phyloP scores from a whole-genome alignment of 2,888 invertebrate genomes.

The Villa cingulata region DNA sequence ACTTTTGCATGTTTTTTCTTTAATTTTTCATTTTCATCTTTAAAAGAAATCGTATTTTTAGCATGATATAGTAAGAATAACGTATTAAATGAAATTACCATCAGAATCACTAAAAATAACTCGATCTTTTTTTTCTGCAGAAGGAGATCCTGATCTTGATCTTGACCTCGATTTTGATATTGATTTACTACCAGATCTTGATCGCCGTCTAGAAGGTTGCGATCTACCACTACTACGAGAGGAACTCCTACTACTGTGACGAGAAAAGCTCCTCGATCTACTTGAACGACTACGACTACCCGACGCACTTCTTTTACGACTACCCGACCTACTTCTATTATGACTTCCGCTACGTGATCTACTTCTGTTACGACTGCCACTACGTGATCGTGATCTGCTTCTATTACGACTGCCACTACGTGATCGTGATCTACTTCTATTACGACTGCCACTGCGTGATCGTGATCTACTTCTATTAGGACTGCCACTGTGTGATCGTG shows the following conservation, averaged over 20 bases:
- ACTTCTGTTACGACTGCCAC: conserved; percentile 18
- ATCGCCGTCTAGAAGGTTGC: conserved; percentile 2
- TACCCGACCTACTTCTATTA: no score
- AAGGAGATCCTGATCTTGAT: conserved; percentile 19
- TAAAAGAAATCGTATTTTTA: conserved; percentile 9
- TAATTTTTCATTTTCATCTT: conserved; percentile 18
- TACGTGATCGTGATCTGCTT: conserved; percentile 18
- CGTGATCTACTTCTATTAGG: conserved; percentile 4
- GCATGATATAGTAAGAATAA: conserved; percentile 23
- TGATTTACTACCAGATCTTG: conserved; percentile 16
- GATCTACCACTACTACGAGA: conserved; percentile 13
- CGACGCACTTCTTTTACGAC: conserved; percentile 16
- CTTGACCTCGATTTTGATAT: conserved; percentile 19
- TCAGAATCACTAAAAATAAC: conserved; percentile 46
- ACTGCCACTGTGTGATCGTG: conserved; percentile 9
- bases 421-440: conserved; percentile 18
- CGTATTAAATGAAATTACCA: conserved; percentile 26
- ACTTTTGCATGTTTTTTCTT: conserved; percentile 39
- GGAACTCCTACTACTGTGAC: conserved; percentile 9
- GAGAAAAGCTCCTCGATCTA: conserved; percentile 19
- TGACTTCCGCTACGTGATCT: conserved; percentile 12
- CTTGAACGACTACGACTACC: conserved; percentile 22
- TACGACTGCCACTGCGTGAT: background rate
- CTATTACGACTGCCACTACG: conserved; percentile 22
- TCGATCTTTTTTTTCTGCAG: conserved; percentile 25